Conservation (phyloP, 2,113 vertebrate genomes). For the Erythrolamprus reginae region DNA sequence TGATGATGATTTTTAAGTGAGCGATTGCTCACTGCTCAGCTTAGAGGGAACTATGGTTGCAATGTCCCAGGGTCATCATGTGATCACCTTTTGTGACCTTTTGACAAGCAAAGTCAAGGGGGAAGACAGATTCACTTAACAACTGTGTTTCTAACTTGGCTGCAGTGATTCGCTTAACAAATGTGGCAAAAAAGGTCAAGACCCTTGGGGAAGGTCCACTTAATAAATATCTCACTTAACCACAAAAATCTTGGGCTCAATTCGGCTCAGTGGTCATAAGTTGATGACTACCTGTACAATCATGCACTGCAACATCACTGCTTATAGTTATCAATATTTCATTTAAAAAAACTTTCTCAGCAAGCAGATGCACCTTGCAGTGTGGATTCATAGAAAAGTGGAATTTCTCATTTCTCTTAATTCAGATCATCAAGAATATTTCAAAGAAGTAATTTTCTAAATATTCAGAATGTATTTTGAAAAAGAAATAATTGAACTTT, state of each 20-base stretch:
- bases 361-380: neutral
- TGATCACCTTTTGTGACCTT: no score
- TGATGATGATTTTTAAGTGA: no score
- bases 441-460: neutral
- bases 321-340: neutral
- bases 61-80: no score
- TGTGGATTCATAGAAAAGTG: neutral
- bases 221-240: neutral
- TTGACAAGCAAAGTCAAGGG: no score
- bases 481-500: neutral
- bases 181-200: no score
- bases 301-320: neutral
- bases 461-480: neutral
- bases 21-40: no score
- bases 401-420: neutral
- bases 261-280: neutral
- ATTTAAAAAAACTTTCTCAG: neutral
- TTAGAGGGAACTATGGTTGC: no score
- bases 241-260: neutral
- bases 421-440: neutral
- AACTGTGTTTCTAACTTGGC: no score
- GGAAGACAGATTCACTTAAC: no score
- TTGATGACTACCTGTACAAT: neutral
- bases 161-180: no score
- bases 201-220: neutral